Evolutionary conservation across 1,140 invertebrate genomes (phyloP).

Genomic region (Papilio glaucus): DNA sequence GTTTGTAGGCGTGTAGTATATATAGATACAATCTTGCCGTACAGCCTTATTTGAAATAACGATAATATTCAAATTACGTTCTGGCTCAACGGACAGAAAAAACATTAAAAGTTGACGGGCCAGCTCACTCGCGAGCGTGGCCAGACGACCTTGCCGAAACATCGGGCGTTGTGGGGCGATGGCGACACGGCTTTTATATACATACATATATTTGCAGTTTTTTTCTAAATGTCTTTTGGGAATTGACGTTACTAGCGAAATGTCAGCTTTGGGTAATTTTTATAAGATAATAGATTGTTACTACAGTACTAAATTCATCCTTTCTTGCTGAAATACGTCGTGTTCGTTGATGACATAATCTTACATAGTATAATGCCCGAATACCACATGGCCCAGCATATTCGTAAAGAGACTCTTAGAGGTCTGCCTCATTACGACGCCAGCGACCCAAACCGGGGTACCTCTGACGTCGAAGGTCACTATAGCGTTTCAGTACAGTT

Average conservation of each 20-base stretch:
- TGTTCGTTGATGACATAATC: too few species aligned
- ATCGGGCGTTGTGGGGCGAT: not conserved
- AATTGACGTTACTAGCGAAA: not conserved
- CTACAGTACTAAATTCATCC: too few species aligned
- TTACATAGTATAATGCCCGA: too few species aligned
- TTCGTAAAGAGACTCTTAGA: too few species aligned
- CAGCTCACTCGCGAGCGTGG: not conserved
- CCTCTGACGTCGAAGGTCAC: too few species aligned
- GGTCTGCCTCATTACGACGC: too few species aligned
- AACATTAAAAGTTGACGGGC: conserved; percentile 6
- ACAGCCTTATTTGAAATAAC: not conserved
- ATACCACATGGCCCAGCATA: too few species aligned
- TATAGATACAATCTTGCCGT: too few species aligned
- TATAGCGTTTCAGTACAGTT: too few species aligned
- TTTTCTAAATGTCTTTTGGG: not conserved
- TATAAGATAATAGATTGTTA: too few species aligned
- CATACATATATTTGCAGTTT: not conserved
- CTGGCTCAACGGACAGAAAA: not conserved
- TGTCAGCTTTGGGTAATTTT: conserved; percentile 2
- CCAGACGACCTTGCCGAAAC: conserved; percentile 15
- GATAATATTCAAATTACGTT: conserved; percentile 6
- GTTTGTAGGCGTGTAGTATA: not conserved
- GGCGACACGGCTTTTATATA: conserved; percentile 1
- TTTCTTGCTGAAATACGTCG: too few species aligned
- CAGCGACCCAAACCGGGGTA: too few species aligned